A percentile compares a stretch with the other conserved stretches of the same genome.
These are phyloP conservation scores for Teleogryllus occipitalis DNA, from an alignment of 1,140 invertebrate species.

Conservation along the genomic window DNA sequence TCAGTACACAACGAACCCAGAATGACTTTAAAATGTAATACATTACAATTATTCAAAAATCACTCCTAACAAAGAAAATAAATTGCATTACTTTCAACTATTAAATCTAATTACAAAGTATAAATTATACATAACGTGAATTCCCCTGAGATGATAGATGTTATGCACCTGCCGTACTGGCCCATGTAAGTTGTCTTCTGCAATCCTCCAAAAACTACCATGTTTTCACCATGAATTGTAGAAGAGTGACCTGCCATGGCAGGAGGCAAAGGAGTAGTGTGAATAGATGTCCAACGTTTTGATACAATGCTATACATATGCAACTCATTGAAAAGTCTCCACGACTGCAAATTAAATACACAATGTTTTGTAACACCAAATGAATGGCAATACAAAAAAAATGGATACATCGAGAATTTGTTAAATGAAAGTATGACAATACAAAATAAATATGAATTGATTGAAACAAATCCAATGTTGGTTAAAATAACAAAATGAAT, in stretches of 20 bases:
- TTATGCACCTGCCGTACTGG: conserved; percentile 27
- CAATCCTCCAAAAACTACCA: conserved; percentile 87
- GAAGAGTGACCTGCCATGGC: conserved; percentile 90
- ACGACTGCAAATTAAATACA: conserved; percentile 37
- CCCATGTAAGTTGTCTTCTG: conserved; percentile 33
- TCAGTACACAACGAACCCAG: too few species aligned
- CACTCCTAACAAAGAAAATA: background rate
- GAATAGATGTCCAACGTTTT: conserved; percentile 77
- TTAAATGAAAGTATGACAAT: too few species aligned
- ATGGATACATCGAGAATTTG: too few species aligned
- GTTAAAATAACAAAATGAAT: too few species aligned
- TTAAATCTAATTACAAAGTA: background rate
- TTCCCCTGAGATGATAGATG: background rate
- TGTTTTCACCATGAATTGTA: conserved; percentile 71
- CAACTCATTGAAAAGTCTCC: conserved; percentile 84
- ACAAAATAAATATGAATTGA: too few species aligned
- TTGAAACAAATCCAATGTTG: too few species aligned
- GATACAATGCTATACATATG: conserved; percentile 77
- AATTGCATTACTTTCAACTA: background rate
- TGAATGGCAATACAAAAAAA: background rate
- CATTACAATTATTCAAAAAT: too few species aligned
- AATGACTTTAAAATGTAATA: too few species aligned
- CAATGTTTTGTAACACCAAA: background rate
- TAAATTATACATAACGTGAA: conserved; percentile 6
- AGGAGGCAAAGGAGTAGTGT: conserved; percentile 50